Percentiles rank a stretch among this genome's conserved stretches.
Evolutionary conservation across 2,888 invertebrate genomes (phyloP).

Genomic region (Aspidiotus rigidus): DNA sequence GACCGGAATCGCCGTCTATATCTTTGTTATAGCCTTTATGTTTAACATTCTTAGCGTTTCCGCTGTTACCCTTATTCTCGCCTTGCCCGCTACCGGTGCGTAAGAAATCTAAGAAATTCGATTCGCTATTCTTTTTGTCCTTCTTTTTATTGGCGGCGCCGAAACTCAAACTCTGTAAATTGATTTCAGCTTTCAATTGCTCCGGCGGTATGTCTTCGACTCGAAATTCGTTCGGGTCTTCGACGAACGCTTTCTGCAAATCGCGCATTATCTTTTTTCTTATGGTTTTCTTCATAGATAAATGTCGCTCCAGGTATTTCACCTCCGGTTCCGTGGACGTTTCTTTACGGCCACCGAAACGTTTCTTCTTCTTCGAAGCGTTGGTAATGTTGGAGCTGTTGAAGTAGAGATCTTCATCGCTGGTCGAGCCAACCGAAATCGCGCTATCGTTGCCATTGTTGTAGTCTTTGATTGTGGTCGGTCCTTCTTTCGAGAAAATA

Average conservation of each 20-base stretch:
- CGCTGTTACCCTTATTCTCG: conserved; percentile 15
- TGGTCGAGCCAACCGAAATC: conserved; percentile 44
- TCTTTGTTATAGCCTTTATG: conserved; percentile 33
- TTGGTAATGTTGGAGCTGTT: conserved; percentile 24
- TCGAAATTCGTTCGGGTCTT: conserved; percentile 62
- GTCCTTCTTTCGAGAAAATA: conserved; percentile 49
- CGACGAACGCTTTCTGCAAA: conserved; percentile 63
- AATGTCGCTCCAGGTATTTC: conserved; percentile 66
- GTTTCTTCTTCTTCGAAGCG: conserved; percentile 40
- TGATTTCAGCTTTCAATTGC: conserved; percentile 57
- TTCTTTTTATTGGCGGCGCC: conserved; percentile 46
- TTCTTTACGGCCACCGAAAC: conserved; percentile 52
- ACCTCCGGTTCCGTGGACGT: conserved; percentile 61
- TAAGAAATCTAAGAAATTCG: conserved; percentile 59
- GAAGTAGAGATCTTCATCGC: conserved; percentile 43
- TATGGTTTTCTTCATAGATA: conserved; percentile 80
- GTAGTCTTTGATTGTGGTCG: conserved; percentile 43
- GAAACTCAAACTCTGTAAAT: conserved; percentile 58
- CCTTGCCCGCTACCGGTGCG: conserved; percentile 48
- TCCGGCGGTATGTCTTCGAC: conserved; percentile 57
- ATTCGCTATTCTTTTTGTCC: conserved; percentile 48
- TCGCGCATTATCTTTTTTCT: conserved; percentile 77
- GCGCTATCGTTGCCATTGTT: conserved; percentile 45
- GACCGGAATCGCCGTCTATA: conserved; percentile 38
- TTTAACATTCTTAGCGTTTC: conserved; percentile 20